These are phyloP conservation scores for Drosophila mauritiana DNA, from an alignment of 1,140 invertebrate genomes.

Conservation along the genomic window DNA sequence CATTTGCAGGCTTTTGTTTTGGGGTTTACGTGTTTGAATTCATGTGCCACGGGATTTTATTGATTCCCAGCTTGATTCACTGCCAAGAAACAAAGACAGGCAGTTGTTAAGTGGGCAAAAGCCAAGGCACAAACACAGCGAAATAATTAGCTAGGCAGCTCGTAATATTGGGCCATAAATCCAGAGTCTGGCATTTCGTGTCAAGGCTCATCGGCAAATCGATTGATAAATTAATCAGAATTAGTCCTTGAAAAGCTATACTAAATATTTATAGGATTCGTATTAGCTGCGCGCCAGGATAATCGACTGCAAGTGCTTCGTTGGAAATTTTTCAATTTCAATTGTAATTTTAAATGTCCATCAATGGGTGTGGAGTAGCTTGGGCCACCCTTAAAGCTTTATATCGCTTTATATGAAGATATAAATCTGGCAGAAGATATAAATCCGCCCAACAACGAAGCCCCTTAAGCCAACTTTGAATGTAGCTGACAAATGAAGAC, in stretches of 20 bases:
- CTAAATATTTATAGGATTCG: conserved; percentile 76
- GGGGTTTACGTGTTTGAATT: conserved; percentile 60
- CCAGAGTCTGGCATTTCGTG: conserved; percentile 70
- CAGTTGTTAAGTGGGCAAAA: conserved; percentile 31
- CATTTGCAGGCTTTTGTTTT: conserved; percentile 35
- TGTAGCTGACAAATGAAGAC: conserved; percentile 83
- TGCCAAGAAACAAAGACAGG: conserved; percentile 27
- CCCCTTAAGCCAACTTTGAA: conserved; percentile 71
- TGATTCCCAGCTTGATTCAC: conserved; percentile 51
- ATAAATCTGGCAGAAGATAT: neutral
- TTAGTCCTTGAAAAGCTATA: conserved; percentile 73
- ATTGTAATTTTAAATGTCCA: conserved; percentile 78
- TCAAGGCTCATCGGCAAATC: conserved; percentile 70
- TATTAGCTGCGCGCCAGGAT: conserved; percentile 32
- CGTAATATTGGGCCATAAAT: conserved; percentile 70
- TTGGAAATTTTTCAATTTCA: conserved; percentile 68
- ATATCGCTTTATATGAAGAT: neutral
- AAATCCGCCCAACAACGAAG: conserved; percentile 60
- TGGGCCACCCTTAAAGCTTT: conserved; percentile 42
- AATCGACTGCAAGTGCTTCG: conserved; percentile 27
- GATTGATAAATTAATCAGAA: conserved; percentile 81
- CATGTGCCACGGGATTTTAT: conserved; percentile 66
- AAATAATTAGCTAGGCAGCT: conserved; percentile 68
- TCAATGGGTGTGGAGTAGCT: conserved; percentile 45
- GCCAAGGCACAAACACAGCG: conserved; percentile 30